Evolutionary conservation across 2,797 vertebrate genomes (phyloP), one percentile per base, ranked within the genome.

Genomic region (Chiloscyllium punctatum): DNA sequence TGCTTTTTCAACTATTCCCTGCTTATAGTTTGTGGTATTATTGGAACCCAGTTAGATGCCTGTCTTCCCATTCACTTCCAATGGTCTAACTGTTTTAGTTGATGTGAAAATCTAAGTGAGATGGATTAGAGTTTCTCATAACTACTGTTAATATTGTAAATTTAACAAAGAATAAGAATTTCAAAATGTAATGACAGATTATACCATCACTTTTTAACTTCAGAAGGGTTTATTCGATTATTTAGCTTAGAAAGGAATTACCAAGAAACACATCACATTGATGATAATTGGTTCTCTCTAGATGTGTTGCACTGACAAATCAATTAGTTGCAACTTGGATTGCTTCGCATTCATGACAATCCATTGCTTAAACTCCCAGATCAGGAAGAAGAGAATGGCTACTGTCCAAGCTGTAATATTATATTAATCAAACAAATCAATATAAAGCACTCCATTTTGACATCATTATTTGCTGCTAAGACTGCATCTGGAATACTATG

Each of bases 311-410:
- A 42, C 27, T 92, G 25, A 25, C 69, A 42, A 42, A 53, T 95
- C 71, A 95, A n/a, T 77, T 30, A 91, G 57, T n/a, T 91, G 27
- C 30, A 91, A 66, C 48, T 33, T 74, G 94, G 21, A 91, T 21
- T 92, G 90, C 66, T 92, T 42, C 25, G n/a, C 3, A 21, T 69
- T 92, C 99, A 99, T 0, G 99, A 99, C 74, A 99, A 99, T 96
- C 99, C 99, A 0, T 99, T 99, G 0, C 99, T 99, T 91, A 99
- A 99, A 4, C 98, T 99, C 16, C 98, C 99, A 21, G 99, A 99
- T 74, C 99, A 99, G 96, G 99, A 99, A 96, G 99, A 99, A 2
- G 97, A 98, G 96, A 98, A 98, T 97, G 97, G 97, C 96, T 99
- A 98, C 96, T 99, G 99, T 87, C 68, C 68, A 69, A 18, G 68